Evolutionary conservation across 2,888 invertebrate species (phyloP).

Genomic region (Herminia tarsipennalis): DNA sequence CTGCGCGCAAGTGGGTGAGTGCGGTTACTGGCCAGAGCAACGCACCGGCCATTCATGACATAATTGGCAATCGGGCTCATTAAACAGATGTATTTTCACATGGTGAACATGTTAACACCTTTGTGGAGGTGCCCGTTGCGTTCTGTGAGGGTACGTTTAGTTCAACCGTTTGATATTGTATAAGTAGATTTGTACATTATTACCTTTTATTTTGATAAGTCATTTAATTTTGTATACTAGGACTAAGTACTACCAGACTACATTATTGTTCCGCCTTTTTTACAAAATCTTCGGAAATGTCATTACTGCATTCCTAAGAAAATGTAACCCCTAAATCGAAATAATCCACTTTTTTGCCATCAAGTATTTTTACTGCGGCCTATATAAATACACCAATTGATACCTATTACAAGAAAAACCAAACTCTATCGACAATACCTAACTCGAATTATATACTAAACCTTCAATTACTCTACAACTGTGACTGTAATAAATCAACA

Average conservation of each 20-base stretch:
- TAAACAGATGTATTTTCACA: conserved; percentile 70
- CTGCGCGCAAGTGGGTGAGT: conserved; percentile 81
- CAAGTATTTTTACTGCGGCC: neutral
- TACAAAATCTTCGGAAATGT: too few species aligned
- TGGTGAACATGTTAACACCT: conserved; percentile 61
- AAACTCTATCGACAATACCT: conserved; percentile 18
- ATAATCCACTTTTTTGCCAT: too few species aligned
- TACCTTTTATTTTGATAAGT: too few species aligned
- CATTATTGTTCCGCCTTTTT: too few species aligned
- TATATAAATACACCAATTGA: neutral
- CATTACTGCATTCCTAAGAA: too few species aligned
- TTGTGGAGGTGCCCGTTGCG: conserved; percentile 32
- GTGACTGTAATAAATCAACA: conserved; percentile 59
- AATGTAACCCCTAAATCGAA: too few species aligned
- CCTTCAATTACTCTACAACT: conserved; percentile 56
- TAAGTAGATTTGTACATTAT: too few species aligned
- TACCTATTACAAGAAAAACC: conserved; percentile 9
- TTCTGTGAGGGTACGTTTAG: conserved; percentile 21
- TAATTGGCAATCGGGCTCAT: conserved; percentile 80
- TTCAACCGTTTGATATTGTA: conserved; percentile 10
- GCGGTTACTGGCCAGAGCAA: conserved; percentile 78
- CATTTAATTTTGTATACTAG: too few species aligned
- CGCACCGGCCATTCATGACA: conserved; percentile 80
- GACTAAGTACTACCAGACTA: neutral
- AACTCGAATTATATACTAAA: conserved; percentile 33